Base-by-base conservation (phyloP, 2,113 vertebrate species). In the Chionodraco myersi region DNA sequence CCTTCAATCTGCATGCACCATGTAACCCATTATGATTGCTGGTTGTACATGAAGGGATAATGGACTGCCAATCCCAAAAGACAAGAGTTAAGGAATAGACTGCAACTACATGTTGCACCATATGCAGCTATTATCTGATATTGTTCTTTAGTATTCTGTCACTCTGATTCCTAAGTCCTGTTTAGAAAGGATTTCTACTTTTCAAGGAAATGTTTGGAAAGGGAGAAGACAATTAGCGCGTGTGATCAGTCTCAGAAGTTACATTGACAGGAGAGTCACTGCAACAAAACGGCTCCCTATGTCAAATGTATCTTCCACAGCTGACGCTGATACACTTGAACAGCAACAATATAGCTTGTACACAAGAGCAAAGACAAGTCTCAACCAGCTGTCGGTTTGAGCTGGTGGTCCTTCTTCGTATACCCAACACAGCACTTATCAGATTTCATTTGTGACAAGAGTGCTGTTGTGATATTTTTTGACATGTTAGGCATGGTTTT, bases 11-110 rank as follows among this genome's bases (percentile, higher is more conserved):
- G 71, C 65, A 48, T 80, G 77, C 74, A 79, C 70, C 59, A 47
- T 57, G 57, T 54, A 64, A 63, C 77, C 75, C 61, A 87, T 88
- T 86, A 86, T 67, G 56, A 30, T 74, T 62, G 68, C 49, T 88
- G 67, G 58, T 81, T 82, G 65, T 81, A 85, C 74, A 83, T 66
- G 57, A 87, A 65, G 67, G 78, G 79, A 75, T 88, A 83, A 92
- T 82, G 45, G 61, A 48, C 65, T 60, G 70, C 11, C 72, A 63
- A 63, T 82, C 78, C 72, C 80, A 78, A 58, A 80, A 73, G 67
- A 77, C 13, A 53, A 64, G 23, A 73, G 75, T 77, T 66, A 70
- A 69, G 77, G 59, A 76, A 41, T 41, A 52, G 68, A 36, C 72
- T 51, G 18, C 16, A 75, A 62, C 30, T 66, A 83, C 34, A 49